These are phyloP conservation scores for Ondatra zibethicus DNA, from an alignment of 2,113 vertebrate species.

Conservation along the genomic window DNA sequence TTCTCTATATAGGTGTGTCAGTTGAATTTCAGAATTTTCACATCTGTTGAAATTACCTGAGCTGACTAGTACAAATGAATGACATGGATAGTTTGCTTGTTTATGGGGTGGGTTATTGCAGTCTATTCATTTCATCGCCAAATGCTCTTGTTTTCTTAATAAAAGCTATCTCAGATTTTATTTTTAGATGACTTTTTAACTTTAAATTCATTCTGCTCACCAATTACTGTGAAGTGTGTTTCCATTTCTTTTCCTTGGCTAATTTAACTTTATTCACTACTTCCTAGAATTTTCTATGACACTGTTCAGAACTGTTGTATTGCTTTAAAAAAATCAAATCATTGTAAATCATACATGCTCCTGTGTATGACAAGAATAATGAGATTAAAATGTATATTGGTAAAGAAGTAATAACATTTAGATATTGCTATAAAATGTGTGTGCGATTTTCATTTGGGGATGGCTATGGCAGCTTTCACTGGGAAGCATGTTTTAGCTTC, in stretches of 20 bases:
- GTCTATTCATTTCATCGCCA: slow-evolving; percentile 8
- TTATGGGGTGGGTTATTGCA: neutral
- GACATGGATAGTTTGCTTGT: neutral
- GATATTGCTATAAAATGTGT: neutral
- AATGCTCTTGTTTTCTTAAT: slow-evolving; percentile 16
- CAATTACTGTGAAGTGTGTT: slow-evolving; percentile 59
- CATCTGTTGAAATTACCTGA: neutral
- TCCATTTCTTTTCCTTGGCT: slow-evolving; percentile 46
- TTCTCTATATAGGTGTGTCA: neutral
- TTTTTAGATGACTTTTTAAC: slow-evolving; percentile 51
- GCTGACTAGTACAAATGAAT: neutral
- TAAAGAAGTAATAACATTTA: slow-evolving; percentile 42
- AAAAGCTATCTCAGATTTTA: slow-evolving; percentile 40
- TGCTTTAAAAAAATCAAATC: neutral
- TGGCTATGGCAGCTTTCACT: neutral
- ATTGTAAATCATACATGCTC: slow-evolving; percentile 45
- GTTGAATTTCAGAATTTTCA: slow-evolving; percentile 1
- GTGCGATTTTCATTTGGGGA: slow-evolving; percentile 15
- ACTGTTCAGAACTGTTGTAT: neutral
- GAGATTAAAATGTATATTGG: slow-evolving; percentile 30
- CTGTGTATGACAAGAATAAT: slow-evolving; percentile 46
- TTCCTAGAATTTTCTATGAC: slow-evolving; percentile 20
- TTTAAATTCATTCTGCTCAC: slow-evolving; percentile 12
- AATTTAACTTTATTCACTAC: slow-evolving; percentile 8
- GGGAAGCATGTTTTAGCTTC: neutral